Base-by-base conservation (phyloP, 2,888 invertebrate species). In the Acronicta psi region DNA sequence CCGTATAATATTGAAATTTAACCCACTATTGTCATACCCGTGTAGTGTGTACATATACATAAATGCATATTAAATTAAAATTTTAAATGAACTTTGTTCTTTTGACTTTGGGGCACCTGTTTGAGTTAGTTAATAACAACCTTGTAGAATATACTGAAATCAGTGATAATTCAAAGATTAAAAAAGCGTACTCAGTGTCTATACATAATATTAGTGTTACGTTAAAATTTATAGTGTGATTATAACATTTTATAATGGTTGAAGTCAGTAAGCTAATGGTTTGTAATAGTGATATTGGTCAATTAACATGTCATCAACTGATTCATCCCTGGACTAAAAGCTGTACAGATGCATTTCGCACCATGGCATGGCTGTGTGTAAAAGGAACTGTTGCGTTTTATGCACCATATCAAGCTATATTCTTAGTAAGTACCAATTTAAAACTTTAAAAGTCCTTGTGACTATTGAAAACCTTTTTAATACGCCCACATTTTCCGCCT, bases 241-340 rank as follows among this genome's bases (percentile, higher is more conserved):
- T n/a, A n/a, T n/a, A n/a, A n/a, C n/a, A n/a, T n/a, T n/a, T n/a
- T n/a, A 82, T 69, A 76, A 93, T 93, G 93, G 92, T 87, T 29
- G 92, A 92, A 87, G 47, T 92, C 3, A 93, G 93, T 73, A 93
- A 89, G 71, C 82, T 86, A 49, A 75, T 87, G 74, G 59, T 85
- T 7, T 74, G 88, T 14, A 53, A 55, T 13, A 77, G 80, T 17
- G 77, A 70, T 17, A 8, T 89, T 11, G 46, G 61, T 7, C 11
- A 69, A 14, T 51, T 62, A 16, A 38, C 87, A 1, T 94, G 93
- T 70, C 62, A 68, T 9, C 56, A 82, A 17, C 51, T 93, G 11
- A 7, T 94, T 20, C 93, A 94, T 71, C 93, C 93, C 2, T 86
- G 89, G 84, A 85, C 89, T 10, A 71, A 81, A 7, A 91, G 82